Conservation (phyloP, 2,113 vertebrate genomes). For the Ophthalmolycus amberensis region DNA sequence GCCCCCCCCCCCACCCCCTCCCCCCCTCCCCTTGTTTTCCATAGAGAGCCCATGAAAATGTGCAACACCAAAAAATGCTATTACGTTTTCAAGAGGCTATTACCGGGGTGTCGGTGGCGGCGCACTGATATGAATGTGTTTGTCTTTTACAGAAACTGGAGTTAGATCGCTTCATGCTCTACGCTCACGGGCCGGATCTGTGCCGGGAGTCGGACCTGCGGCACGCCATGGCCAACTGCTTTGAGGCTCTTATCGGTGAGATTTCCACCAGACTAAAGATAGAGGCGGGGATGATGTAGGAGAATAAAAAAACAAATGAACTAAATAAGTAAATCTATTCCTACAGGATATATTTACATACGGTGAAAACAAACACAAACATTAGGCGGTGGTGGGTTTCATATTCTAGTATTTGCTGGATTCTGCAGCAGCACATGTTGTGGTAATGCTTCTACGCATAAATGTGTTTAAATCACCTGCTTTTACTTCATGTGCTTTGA, state of each 20-base stretch:
- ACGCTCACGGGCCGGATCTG: constrained; percentile 97
- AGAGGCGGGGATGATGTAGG: neutral
- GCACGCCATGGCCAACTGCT: constrained; percentile 99
- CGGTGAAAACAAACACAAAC: constrained; percentile 40
- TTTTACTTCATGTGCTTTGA: constrained; percentile 3
- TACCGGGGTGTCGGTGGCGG: constrained; percentile 30
- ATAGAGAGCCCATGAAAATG: constrained; percentile 41
- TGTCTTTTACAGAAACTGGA: constrained; percentile 91
- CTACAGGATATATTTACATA: constrained; percentile 50
- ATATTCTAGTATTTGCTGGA: constrained; percentile 11
- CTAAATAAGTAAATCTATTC: constrained; percentile 52
- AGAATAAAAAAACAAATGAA: neutral
- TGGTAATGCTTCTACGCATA: constrained; percentile 3
- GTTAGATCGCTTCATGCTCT: constrained; percentile 98
- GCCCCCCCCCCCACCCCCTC: too few relatives aligned
- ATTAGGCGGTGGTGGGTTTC: constrained; percentile 1
- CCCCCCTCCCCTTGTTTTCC: constrained; percentile 17
- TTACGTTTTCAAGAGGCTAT: constrained; percentile 58
- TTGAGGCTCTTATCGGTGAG: constrained; percentile 98
- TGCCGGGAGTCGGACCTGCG: constrained; percentile 97
- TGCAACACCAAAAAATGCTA: constrained; percentile 25
- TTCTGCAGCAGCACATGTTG: constrained; percentile 9
- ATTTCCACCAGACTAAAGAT: neutral
- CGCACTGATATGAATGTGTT: constrained; percentile 45
- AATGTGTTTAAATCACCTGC: constrained; percentile 13